Conservation (phyloP, 2,113 vertebrate species). For the Laticauda colubrina region DNA sequence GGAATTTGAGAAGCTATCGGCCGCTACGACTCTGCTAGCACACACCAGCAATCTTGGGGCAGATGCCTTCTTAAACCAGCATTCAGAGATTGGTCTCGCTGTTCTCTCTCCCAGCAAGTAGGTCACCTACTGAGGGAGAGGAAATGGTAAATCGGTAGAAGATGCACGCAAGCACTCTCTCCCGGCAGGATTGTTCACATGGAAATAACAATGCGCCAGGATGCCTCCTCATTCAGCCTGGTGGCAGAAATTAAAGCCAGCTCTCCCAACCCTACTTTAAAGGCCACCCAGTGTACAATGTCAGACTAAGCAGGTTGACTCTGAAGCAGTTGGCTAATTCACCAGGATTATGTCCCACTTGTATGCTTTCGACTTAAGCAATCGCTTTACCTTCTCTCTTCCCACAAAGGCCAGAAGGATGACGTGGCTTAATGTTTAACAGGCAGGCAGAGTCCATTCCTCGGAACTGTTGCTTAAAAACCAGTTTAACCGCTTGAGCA, state of each 20-base stretch:
- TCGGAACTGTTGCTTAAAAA: conserved; percentile 30
- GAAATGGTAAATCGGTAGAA: not conserved
- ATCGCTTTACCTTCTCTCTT: conserved; percentile 58
- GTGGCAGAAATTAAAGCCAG: not conserved
- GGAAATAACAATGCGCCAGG: not conserved
- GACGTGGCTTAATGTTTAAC: conserved; percentile 57
- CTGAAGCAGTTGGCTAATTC: not conserved
- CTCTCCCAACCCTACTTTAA: not conserved
- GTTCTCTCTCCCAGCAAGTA: not conserved
- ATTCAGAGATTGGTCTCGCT: not conserved
- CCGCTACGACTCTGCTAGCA: not conserved
- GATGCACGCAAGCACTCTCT: not conserved
- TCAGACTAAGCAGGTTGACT: not conserved
- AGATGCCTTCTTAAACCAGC: not conserved
- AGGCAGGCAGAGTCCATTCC: conserved; percentile 37
- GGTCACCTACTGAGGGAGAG: not conserved
- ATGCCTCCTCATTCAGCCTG: not conserved
- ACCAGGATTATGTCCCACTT: not conserved
- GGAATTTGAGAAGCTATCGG: not conserved
- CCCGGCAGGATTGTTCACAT: not conserved
- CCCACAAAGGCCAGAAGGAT: conserved; percentile 55
- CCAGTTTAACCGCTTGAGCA: conserved; percentile 52
- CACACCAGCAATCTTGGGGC: not conserved
- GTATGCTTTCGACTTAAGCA: conserved; percentile 45
- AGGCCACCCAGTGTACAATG: not conserved